A percentile compares a stretch with the other conserved stretches of the same genome.
Conservation (phyloP, 2,113 vertebrate species). For the Myiozetetes cayanensis region DNA sequence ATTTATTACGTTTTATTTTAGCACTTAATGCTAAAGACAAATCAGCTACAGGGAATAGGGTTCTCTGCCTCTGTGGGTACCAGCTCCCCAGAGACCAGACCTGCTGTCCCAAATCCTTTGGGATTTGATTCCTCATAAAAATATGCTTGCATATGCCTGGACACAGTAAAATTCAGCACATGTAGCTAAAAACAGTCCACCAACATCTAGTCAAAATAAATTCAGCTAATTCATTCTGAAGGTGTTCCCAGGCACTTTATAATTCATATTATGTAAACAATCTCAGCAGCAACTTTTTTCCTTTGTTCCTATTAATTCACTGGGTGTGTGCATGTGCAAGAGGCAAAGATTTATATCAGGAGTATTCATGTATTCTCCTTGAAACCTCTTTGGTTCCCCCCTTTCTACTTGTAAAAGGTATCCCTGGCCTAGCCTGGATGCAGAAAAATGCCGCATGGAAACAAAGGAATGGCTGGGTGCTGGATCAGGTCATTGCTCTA, state of each 20-base stretch:
- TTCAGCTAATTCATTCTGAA: constrained; percentile 7
- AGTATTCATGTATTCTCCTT: neutral
- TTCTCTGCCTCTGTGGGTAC: neutral
- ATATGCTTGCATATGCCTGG: neutral
- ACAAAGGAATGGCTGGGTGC: neutral
- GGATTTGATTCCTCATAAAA: neutral
- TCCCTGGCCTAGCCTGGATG: neutral
- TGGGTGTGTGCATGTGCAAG: neutral
- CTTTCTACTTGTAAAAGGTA: neutral
- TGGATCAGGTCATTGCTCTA: neutral
- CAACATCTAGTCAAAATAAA: neutral
- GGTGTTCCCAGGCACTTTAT: neutral
- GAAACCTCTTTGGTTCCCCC: neutral
- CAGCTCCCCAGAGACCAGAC: neutral
- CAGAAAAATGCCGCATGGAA: neutral
- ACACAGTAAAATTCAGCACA: neutral
- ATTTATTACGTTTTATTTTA: neutral
- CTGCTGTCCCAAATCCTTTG: neutral
- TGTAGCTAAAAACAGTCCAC: neutral
- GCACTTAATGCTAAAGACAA: neutral
- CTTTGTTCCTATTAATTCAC: constrained; percentile 58
- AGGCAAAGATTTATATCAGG: neutral
- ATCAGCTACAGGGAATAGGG: neutral
- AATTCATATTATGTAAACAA: constrained; percentile 28
- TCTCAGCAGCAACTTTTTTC: constrained; percentile 44